Percentiles rank a stretch among this genome's conserved stretches.
These are phyloP conservation scores for Carettochelys insculpta DNA, from an alignment of 2,113 vertebrate genomes.

Conservation along the genomic window DNA sequence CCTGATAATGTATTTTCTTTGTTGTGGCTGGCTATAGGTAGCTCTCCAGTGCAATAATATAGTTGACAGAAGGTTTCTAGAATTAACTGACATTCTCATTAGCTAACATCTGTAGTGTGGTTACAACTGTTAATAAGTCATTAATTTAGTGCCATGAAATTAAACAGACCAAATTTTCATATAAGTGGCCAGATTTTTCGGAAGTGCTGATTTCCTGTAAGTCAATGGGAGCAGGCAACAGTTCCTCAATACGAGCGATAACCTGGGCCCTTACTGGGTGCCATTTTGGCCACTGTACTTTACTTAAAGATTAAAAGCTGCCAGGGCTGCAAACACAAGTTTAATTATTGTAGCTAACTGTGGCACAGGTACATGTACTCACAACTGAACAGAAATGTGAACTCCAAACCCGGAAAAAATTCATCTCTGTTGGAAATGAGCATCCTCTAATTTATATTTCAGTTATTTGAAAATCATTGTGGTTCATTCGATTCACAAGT, in stretches of 20 bases:
- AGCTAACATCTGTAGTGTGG: not conserved
- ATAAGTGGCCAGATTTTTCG: not conserved
- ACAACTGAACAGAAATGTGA: not conserved
- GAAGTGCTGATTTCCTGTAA: not conserved
- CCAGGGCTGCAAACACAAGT: not conserved
- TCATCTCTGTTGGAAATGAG: not conserved
- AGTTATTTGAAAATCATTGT: not conserved
- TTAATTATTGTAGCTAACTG: not conserved
- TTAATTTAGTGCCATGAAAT: not conserved
- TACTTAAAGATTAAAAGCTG: not conserved
- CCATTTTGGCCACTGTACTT: not conserved
- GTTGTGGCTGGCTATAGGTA: not conserved
- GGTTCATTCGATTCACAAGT: not conserved
- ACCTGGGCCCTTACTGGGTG: not conserved
- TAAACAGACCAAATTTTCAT: not conserved
- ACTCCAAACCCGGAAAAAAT: not conserved
- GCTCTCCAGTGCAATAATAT: not conserved
- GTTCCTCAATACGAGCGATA: not conserved
- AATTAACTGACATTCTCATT: not conserved
- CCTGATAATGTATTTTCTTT: not conserved
- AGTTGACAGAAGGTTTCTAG: not conserved
- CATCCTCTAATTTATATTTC: not conserved
- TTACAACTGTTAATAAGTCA: not conserved
- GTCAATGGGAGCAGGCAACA: not conserved
- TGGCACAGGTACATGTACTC: not conserved